Base-by-base conservation (phyloP, 2,888 invertebrate species). In the Dynastes maya region DNA sequence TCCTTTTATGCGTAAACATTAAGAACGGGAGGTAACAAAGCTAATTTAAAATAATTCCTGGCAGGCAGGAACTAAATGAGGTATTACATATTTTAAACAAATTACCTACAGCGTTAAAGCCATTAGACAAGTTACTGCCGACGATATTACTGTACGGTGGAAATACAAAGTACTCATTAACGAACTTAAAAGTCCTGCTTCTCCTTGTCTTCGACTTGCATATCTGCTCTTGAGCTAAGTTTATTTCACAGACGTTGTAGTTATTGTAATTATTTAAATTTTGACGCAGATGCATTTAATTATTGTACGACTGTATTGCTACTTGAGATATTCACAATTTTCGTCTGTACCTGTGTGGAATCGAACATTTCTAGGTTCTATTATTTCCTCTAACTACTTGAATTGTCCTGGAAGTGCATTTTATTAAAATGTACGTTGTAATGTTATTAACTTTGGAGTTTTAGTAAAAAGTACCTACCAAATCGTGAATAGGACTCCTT, bases 91-190 rank as follows among this genome's bases (percentile, higher is more conserved):
- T 67, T 45, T 49, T 49, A 45, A 49, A 67, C 49, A 67, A 67
- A 67, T 67, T 67, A 67, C 27, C 49, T 67, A 8, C 67, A 49
- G 32, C 45, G 45, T 49, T 67, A 49, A 67, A 45, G 22, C 67
- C 27, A 49, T 67, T 67, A 67, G 45, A 67, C 45, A 49, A 45
- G 45, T 67, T 67, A 67, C 45, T 67, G 49, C 67, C 45, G 45
- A 49, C 67, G 67, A 16, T 67, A 67, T 67, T 67, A 67, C 22
- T 67, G 22, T 45, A 40, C 45, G 67, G 67, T 45, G 49, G 67
- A 67, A 67, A 67, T 67, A 67, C 45, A 67, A 67, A 67, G 49
- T 49, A 16, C 49, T 45, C 67, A 49, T 45, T 45, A 67, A 22
- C 67, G 49, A 67, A 45, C 22, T 67, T 22, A 49, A 49, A 67